Evolutionary conservation across 1,140 invertebrate species (phyloP).

Genomic region (Trichonephila inaurata): DNA sequence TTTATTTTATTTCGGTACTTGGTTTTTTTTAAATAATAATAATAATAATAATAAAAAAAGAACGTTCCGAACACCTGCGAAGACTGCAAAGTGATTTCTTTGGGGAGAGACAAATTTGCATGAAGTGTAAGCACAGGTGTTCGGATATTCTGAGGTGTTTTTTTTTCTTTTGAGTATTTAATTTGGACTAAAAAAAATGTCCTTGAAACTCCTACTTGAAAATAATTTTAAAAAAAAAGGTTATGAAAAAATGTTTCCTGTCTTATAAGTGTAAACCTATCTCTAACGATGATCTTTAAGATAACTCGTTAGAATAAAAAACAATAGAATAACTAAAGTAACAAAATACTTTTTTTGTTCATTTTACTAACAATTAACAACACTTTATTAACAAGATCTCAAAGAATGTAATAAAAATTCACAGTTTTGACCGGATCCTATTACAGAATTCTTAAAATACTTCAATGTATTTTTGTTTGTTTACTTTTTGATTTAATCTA

Average conservation of each 20-base stretch:
- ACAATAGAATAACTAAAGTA: too few species aligned
- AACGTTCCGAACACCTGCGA: neutral
- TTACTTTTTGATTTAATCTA: too few species aligned
- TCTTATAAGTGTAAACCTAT: neutral
- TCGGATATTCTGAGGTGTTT: neutral
- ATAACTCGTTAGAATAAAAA: neutral
- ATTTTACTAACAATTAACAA: too few species aligned
- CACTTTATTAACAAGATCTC: too few species aligned
- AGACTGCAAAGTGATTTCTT: constrained; percentile 11
- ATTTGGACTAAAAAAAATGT: neutral
- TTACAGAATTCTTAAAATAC: too few species aligned
- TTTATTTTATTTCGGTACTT: too few species aligned
- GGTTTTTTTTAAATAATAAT: neutral
- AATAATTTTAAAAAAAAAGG: neutral
- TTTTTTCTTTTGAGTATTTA: neutral
- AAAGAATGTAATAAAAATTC: too few species aligned
- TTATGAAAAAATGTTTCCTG: neutral
- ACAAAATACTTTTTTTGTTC: too few species aligned
- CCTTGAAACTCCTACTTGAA: neutral
- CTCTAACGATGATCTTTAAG: neutral
- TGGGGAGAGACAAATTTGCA: neutral
- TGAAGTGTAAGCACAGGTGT: constrained; percentile 1
- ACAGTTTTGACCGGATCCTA: too few species aligned
- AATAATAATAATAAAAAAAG: neutral
- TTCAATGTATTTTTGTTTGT: too few species aligned